Base-by-base conservation (phyloP, 2,888 invertebrate genomes). In the Hyposoter dolosus region DNA sequence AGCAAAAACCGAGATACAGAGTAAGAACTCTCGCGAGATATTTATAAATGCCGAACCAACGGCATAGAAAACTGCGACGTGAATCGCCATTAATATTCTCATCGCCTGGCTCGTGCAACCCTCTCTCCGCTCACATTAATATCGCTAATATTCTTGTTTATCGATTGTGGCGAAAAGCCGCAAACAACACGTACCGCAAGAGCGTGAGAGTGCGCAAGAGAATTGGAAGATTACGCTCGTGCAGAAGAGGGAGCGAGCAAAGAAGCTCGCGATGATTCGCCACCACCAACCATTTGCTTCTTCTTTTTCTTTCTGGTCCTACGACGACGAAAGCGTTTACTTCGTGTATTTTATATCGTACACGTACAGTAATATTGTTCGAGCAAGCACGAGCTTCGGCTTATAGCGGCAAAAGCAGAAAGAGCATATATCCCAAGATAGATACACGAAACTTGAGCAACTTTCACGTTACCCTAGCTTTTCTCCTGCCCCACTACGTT, bases 91-190 rank as follows among this genome's bases (percentile, higher is more conserved):
- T 85, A 89, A 89, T 89, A 88, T 87, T 76, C 83, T 88, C 66
- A 82, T 72, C 75, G 69, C 53, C 63, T 66, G 72, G 35, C 74
- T 81, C 82, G 76, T 56, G 45, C 60, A 75, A 77, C 40, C 80
- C 60, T 81, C 82, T 79, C 53, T 83, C 72, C 60, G 77, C 47
- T 83, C 72, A 82, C 83, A 85, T 88, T 90, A 89, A 90, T 89
- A 89, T 90, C 85, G 85, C 88, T 91, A 89, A 88, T 90, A 89
- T 89, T 77, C 86, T 72, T 65, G 84, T 84, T 89, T 88, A 90
- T 90, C 89, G 89, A 89, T 90, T 87, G 82, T 47, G 50, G 65
- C 40, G 35, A 23, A 65, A 60, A 60, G 17, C 47, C 40, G 72
- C 53, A 65, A 72, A 72, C 50, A 50, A 65, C 50, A 28, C 15